Conservation (phyloP, 92 coral and sea anemone genomes). For the Chrysogorgia sp. region DNA sequence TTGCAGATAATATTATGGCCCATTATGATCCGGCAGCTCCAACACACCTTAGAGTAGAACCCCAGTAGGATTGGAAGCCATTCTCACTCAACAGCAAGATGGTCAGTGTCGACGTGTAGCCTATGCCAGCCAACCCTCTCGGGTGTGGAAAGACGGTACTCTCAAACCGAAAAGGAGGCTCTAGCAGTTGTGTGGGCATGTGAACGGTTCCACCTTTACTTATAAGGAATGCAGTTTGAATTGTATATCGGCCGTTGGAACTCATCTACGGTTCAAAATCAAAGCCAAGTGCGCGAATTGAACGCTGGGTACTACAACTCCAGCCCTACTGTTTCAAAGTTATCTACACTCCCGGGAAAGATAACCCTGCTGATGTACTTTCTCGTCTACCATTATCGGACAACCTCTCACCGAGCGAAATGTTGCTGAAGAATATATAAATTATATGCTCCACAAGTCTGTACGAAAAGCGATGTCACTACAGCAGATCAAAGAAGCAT, state of each 20-base stretch:
- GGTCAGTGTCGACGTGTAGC: not conserved
- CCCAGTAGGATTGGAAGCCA: not conserved
- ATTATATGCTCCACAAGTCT: not conserved
- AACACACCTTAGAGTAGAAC: not conserved
- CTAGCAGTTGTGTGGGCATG: constrained; percentile 5
- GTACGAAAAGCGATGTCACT: constrained; percentile 19
- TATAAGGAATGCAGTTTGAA: not conserved
- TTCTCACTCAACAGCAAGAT: not conserved
- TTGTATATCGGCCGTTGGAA: constrained; percentile 4
- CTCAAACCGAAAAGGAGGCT: not conserved
- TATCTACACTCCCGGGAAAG: not conserved
- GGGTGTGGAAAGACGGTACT: not conserved
- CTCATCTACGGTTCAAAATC: constrained; percentile 1
- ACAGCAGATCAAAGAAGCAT: not conserved
- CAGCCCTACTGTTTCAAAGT: constrained; percentile 9
- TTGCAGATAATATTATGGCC: not conserved
- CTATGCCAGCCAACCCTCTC: not conserved
- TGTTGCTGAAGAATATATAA: constrained; percentile 14
- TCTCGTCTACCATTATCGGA: not conserved
- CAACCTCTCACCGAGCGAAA: not conserved
- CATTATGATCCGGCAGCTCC: not conserved
- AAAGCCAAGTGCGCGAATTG: constrained; percentile 24
- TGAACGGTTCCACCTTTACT: not conserved
- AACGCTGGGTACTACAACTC: constrained; percentile 13
- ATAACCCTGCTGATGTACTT: constrained; percentile 30